phyloP scores from a whole-genome alignment of 2,888 invertebrate genomes.

The Lottia gigantea region DNA sequence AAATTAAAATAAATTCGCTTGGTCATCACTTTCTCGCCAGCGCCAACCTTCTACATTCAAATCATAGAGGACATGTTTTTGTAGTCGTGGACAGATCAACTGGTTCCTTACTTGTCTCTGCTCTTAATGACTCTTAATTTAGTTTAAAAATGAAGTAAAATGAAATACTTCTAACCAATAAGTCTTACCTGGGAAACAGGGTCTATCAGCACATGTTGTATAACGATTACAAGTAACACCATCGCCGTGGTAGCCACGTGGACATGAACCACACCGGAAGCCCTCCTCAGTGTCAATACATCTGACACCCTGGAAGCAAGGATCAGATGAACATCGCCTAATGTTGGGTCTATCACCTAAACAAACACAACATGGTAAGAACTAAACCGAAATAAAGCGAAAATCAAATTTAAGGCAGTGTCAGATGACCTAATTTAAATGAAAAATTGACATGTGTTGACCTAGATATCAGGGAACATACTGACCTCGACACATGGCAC shows the following conservation, averaged over 20 bases:
- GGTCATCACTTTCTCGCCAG: no score
- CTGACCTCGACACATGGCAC: slow-evolving; percentile 52
- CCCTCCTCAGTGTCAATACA: slow-evolving; percentile 58
- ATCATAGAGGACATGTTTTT: no score
- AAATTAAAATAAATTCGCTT: not conserved
- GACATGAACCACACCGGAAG: slow-evolving; percentile 76
- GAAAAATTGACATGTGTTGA: no score
- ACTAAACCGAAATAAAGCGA: no score
- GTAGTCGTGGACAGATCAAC: no score
- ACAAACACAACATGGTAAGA: not conserved
- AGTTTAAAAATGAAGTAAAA: no score
- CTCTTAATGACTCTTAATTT: no score
- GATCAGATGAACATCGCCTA: slow-evolving; percentile 75
- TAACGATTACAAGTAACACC: slow-evolving; percentile 75
- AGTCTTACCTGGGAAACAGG: slow-evolving; percentile 57
- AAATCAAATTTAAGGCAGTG: no score
- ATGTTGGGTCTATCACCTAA: slow-evolving; percentile 10
- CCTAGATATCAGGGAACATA: not conserved
- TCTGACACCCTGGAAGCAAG: slow-evolving; percentile 76
- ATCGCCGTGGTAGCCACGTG: slow-evolving; percentile 80
- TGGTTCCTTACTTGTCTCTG: no score
- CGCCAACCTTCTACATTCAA: no score
- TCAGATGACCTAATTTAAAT: no score
- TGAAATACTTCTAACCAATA: no score
- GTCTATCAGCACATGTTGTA: slow-evolving; percentile 54